These are phyloP conservation scores for Drymodes brunneopygia DNA, from an alignment of 2,113 vertebrate species.

Conservation along the genomic window DNA sequence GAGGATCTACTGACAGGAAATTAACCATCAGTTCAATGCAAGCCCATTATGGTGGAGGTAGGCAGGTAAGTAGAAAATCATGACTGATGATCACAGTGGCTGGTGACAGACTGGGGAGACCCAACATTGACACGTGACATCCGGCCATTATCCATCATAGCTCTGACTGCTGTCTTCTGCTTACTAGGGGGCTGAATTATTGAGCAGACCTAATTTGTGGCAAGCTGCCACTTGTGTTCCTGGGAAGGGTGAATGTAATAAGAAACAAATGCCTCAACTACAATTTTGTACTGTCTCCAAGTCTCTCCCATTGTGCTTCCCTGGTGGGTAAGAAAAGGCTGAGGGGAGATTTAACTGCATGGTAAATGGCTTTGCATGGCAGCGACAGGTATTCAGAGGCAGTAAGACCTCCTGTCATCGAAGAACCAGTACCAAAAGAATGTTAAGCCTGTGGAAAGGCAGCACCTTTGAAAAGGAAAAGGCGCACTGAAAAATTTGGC, in stretches of 20 bases:
- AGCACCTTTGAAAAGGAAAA: background rate
- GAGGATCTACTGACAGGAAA: background rate
- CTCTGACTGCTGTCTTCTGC: background rate
- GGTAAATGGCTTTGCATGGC: background rate
- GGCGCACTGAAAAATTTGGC: background rate
- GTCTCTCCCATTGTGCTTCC: background rate
- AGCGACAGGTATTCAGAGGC: background rate
- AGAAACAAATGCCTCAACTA: background rate
- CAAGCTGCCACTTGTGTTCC: constrained; percentile 27
- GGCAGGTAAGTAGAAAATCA: background rate
- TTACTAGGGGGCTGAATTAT: background rate
- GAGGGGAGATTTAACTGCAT: background rate
- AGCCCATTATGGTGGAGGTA: background rate
- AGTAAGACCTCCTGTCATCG: background rate
- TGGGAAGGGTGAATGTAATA: too few species aligned
- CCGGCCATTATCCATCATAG: background rate
- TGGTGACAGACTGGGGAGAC: background rate
- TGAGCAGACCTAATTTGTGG: constrained; percentile 5
- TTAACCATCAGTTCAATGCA: background rate
- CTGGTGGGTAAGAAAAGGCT: background rate
- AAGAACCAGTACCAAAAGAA: background rate
- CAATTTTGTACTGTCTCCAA: background rate
- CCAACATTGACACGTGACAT: background rate
- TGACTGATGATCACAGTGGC: background rate
- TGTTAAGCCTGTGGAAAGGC: background rate